Evolutionary conservation across 2,797 vertebrate genomes (phyloP).

Genomic region (Balearica regulorum): DNA sequence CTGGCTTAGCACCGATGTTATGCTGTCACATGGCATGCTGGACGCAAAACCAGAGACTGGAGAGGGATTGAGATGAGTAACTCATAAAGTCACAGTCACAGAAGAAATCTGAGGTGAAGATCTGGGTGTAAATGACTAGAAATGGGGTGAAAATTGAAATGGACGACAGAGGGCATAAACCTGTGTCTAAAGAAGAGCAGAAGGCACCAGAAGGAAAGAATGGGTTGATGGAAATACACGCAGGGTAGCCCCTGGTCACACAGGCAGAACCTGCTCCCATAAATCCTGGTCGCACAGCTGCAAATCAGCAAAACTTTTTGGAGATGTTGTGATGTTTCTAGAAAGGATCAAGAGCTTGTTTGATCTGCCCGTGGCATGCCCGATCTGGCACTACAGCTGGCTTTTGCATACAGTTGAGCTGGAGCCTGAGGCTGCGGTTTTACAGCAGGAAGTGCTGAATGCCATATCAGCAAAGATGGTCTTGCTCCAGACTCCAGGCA

Average conservation of each 20-base stretch:
- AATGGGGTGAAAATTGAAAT: not conserved
- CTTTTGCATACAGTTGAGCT: not conserved
- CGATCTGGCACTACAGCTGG: not conserved
- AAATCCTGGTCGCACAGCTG: not conserved
- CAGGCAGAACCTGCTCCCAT: rapidly evolving
- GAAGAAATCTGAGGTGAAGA: not conserved
- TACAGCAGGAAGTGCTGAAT: not conserved
- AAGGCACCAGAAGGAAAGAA: not conserved
- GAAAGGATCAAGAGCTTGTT: not conserved
- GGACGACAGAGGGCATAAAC: not conserved
- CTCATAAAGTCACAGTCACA: not conserved
- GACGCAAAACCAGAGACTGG: not conserved
- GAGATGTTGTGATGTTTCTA: not conserved
- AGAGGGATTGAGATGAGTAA: not conserved
- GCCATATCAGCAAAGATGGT: not conserved
- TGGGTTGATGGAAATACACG: not conserved
- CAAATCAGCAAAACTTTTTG: not conserved
- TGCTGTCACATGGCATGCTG: not conserved
- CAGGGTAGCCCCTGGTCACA: not conserved
- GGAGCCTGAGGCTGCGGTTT: not conserved
- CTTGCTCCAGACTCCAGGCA: not conserved
- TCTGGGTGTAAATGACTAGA: not conserved
- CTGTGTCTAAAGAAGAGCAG: not conserved
- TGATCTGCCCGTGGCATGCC: not conserved
- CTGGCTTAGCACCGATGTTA: not conserved